Evolutionary conservation across 2,888 invertebrate species (phyloP), one percentile per base, ranked within the genome.

Genomic region (Tenthredo livida): DNA sequence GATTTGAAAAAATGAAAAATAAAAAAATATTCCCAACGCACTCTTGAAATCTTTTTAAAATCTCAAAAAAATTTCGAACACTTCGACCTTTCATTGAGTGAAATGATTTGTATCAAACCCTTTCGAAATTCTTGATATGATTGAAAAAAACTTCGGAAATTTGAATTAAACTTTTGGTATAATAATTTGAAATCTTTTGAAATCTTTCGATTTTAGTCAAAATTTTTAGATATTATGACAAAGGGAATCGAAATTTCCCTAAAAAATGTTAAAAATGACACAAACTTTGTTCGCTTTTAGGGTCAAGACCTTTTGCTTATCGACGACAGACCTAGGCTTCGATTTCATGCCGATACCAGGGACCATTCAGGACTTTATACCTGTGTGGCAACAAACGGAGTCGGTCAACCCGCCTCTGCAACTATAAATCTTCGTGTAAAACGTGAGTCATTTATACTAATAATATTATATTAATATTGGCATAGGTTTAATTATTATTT

Each of bases 341-440:
- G 94, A 88, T 96, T 97, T 92, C 94, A 94, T 29, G 96, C 96
- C 0, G 95, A 95, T 86, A 96, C 96, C 87, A 94, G 96, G 0
- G 94, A 95, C 77, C 94, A 96, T 89, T 96, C 97, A 0, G 97
- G 97, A 0, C 94, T 95, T 2, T 97, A 97, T 89, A 96, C 96
- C 89, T 97, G 97, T 89, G 91, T 94, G 0, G 97, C 96, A 0
- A 94, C 94, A 87, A 97, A 97, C 90, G 97, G 96, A 0, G 96
- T 97, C 12, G 97, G 97, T 0, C 95, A 96, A 86, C 95, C 97
- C 0, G 96, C 96, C 0, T 94, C 93, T 12, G 96, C 96, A 0
- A 94, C 95, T 75, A 96, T 97, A 85, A 95, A 95, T 84, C 94
- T 97, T 17, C 94, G 96, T 86, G 96, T 97, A 86, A 95, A 96